Conservation (phyloP, 2,888 invertebrate genomes). For the Melinaea marsaeus region DNA sequence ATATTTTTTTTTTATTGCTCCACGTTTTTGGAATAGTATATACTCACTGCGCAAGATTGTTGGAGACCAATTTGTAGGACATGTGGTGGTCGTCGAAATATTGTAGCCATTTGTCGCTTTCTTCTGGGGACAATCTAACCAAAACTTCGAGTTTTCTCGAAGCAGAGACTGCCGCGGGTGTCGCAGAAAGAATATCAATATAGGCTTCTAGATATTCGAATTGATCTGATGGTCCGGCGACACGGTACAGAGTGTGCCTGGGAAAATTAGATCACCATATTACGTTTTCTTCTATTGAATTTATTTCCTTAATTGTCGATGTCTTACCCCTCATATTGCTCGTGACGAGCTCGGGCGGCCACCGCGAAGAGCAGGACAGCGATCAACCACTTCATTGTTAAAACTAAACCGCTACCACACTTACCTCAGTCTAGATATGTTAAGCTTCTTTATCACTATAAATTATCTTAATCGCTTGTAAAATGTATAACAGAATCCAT, state of each 20-base stretch:
- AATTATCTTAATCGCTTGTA: constrained; percentile 1
- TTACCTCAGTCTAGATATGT: constrained; percentile 11
- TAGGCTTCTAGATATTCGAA: constrained; percentile 47
- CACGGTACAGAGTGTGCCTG: constrained; percentile 61
- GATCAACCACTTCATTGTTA: constrained; percentile 49
- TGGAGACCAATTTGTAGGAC: constrained; percentile 50
- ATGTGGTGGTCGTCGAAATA: constrained; percentile 52
- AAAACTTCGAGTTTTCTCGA: constrained; percentile 55
- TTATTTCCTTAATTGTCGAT: no score
- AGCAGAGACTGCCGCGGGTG: constrained; percentile 43
- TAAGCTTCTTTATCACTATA: not conserved
- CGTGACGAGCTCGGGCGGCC: constrained; percentile 52
- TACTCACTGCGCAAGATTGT: constrained; percentile 62
- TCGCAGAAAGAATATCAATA: constrained; percentile 55
- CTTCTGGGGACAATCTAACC: constrained; percentile 56
- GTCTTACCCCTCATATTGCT: constrained; percentile 67
- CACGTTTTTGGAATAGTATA: not conserved
- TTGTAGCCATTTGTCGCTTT: constrained; percentile 54
- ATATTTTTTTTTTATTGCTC: not conserved
- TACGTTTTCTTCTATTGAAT: not conserved
- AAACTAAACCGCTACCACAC: constrained; percentile 28
- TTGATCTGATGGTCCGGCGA: constrained; percentile 49
- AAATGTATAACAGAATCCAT: not conserved
- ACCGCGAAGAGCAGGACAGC: constrained; percentile 44
- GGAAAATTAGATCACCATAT: constrained; percentile 19